These are phyloP conservation scores for Diplodus sargus DNA, from an alignment of 2,797 vertebrate species.

Conservation along the genomic window DNA sequence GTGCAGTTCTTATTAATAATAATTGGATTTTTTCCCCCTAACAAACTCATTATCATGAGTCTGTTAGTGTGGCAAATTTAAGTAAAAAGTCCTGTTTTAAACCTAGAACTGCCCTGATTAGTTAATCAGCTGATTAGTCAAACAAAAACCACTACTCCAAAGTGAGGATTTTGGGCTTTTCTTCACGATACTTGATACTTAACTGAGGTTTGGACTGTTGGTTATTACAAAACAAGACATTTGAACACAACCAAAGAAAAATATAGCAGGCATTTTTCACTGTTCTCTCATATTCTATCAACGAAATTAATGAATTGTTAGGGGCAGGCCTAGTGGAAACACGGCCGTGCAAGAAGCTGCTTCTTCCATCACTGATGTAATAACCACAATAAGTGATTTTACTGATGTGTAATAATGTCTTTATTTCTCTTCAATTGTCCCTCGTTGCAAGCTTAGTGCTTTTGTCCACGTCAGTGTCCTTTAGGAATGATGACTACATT, in stretches of 20 bases:
- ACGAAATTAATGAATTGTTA: neutral
- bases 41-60: neutral
- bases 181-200: neutral
- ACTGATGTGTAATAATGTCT: neutral
- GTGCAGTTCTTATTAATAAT: neutral
- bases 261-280: neutral
- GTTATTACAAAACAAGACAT: neutral
- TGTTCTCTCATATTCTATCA: neutral
- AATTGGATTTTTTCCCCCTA: neutral
- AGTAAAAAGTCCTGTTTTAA: neutral
- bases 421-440: neutral
- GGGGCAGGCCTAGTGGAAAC: neutral
- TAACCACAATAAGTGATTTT: slow-evolving; percentile 1
- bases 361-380: neutral
- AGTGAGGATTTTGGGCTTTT: neutral
- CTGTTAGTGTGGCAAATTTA: neutral
- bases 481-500: neutral
- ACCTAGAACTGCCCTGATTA: neutral
- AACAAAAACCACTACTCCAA: neutral
- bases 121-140: neutral
- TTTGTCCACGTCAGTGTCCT: neutral
- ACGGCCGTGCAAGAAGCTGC: neutral
- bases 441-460: neutral
- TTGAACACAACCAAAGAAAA: neutral
- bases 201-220: neutral